A percentile compares a stretch with the other conserved stretches of the same genome.
Conservation (phyloP, 2,797 vertebrate genomes). For the Pristis pectinata region DNA sequence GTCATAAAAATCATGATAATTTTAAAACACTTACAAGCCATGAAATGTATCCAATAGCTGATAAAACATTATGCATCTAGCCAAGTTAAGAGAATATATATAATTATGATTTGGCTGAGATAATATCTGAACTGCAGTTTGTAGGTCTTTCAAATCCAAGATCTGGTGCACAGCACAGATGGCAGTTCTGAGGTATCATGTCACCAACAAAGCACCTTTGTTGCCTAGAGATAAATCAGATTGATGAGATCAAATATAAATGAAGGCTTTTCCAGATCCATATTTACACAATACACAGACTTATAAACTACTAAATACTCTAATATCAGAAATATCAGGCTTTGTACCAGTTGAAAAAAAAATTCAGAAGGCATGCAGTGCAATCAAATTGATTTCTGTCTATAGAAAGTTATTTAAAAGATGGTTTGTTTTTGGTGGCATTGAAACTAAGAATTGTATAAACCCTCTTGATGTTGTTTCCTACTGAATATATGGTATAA, state of each 20-base stretch:
- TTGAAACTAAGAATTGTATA: too few relatives aligned
- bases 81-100: not conserved
- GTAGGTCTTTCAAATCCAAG: not conserved
- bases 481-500: too few relatives aligned
- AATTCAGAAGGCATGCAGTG: too few relatives aligned
- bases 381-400: too few relatives aligned
- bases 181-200: not conserved
- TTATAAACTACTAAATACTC: not conserved
- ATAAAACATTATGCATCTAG: not conserved
- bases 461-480: too few relatives aligned
- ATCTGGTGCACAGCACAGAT: not conserved
- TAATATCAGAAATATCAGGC: too few relatives aligned
- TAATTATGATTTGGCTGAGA: not conserved
- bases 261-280: not conserved
- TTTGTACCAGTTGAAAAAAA: too few relatives aligned
- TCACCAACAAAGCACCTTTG: not conserved
- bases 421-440: too few relatives aligned
- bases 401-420: too few relatives aligned
- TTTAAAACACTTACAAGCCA: not conserved
- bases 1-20: not conserved
- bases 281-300: not conserved
- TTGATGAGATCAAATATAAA: not conserved
- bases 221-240: not conserved
- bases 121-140: not conserved
- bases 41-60: not conserved